Base-by-base conservation (phyloP, 2,888 invertebrate genomes). In the Epistrophella euchroma region DNA sequence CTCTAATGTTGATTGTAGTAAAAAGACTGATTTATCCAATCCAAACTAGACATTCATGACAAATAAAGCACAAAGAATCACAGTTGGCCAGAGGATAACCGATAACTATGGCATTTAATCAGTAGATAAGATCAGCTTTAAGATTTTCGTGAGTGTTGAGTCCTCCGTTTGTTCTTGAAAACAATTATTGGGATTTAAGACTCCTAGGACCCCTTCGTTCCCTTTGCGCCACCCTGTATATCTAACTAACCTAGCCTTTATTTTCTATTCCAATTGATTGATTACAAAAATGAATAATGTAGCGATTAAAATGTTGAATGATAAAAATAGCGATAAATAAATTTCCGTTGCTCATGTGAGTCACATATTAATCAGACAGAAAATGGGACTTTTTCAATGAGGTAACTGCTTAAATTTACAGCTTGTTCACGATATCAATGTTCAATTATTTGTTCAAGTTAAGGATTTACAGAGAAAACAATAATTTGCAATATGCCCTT, bases 391-490 rank as follows among this genome's bases (percentile, higher is more conserved):
- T 17, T 28, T 45, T 19, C 5, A 35, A 47, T 66, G 47, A 66
- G 28, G 47, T 66, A 66, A 66, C 43, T 28, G 28, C 62, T 45
- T 4, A 62, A 45, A 13, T 43, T 17, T 17, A 10, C 62, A 25
- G 40, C 40, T 62, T 25, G 32, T 0, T 43, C 3, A 45, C 10
- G 45, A 45, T 45, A 45, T 45, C 45, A 45, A 17, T 45, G 45
- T 66, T 45, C 35, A 66, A 32, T 47, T 66, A 47, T 47, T 66
- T 47, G 15, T 15, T 32, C 19, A 47, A 47, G 17, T n/a, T 45
- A 47, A 19, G 19, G 4, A 47, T 17, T 66, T 62, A 22, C n/a
- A 47, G 15, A 7, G 17, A 43, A 66, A 47, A n/a, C n/a, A 32
- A 32, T 0, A 1, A 47, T 66, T 32, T 66, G 47, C 45, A 64